Conservation (phyloP, 2,113 vertebrate species). For the Dolichallabes microphthalmus region DNA sequence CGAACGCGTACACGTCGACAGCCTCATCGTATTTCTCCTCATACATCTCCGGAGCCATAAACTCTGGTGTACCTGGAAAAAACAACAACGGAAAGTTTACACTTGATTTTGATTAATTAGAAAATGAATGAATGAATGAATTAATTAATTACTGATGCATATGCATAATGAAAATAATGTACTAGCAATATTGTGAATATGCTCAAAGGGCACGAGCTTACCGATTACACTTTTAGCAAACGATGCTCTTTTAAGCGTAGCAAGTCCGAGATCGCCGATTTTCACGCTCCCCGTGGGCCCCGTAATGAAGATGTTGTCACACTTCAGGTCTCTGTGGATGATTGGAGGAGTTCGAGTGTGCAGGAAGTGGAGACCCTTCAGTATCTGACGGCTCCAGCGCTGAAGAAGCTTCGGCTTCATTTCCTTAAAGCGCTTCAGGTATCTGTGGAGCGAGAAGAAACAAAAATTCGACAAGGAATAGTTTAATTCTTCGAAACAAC, state of each 20-base stretch:
- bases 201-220: constrained; percentile 48
- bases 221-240: constrained; percentile 98
- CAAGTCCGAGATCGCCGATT: constrained; percentile 93
- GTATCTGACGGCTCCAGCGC: constrained; percentile 95
- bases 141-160: too few relatives aligned
- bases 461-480: neutral
- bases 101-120: neutral
- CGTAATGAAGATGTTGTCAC: constrained; percentile 98
- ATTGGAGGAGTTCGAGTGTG: constrained; percentile 94
- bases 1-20: constrained; percentile 95
- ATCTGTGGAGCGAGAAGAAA: constrained; percentile 69
- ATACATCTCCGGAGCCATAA: constrained; percentile 72
- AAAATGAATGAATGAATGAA: too few relatives aligned
- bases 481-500: too few relatives aligned
- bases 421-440: constrained; percentile 94
- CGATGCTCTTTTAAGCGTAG: constrained; percentile 94
- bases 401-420: constrained; percentile 97
- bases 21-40: constrained; percentile 98
- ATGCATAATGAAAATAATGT: neutral
- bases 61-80: constrained; percentile 87
- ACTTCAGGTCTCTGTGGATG: constrained; percentile 96
- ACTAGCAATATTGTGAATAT: neutral
- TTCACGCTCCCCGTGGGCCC: constrained; percentile 95
- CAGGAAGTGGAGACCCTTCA: constrained; percentile 93
- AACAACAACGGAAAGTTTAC: neutral